Evolutionary conservation across 2,888 invertebrate species (phyloP).

Genomic region (Cheilosia scutellata): DNA sequence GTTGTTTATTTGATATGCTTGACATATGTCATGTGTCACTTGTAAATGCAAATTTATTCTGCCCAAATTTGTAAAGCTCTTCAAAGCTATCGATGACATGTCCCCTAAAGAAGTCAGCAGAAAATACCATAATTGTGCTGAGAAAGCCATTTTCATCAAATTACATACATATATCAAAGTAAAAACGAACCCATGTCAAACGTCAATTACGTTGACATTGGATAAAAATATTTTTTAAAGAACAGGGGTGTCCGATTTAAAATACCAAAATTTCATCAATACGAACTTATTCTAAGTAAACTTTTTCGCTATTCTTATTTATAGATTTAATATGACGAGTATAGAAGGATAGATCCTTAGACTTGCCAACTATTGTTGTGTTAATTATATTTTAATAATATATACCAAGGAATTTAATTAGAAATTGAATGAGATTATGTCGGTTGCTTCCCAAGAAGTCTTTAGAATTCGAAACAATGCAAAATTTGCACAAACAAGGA

Average conservation of each 20-base stretch:
- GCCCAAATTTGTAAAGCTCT: neutral
- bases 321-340: neutral
- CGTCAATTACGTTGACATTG: neutral
- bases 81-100: neutral
- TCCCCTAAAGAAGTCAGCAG: neutral
- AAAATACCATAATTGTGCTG: neutral
- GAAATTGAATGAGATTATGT: neutral
- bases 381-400: neutral
- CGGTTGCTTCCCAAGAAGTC: neutral
- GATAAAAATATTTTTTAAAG: too few species aligned
- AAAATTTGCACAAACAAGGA: conserved; percentile 17
- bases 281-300: too few species aligned
- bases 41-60: neutral
- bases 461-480: conserved; percentile 12
- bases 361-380: neutral
- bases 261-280: too few species aligned
- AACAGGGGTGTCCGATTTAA: too few species aligned
- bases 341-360: neutral
- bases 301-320: neutral
- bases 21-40: neutral
- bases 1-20: neutral
- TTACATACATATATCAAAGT: neutral
- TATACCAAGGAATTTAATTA: neutral
- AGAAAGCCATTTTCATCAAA: neutral
- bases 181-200: conserved; percentile 3